Base-by-base conservation (phyloP, 2,888 invertebrate species). In the Cosmia trapezina region DNA sequence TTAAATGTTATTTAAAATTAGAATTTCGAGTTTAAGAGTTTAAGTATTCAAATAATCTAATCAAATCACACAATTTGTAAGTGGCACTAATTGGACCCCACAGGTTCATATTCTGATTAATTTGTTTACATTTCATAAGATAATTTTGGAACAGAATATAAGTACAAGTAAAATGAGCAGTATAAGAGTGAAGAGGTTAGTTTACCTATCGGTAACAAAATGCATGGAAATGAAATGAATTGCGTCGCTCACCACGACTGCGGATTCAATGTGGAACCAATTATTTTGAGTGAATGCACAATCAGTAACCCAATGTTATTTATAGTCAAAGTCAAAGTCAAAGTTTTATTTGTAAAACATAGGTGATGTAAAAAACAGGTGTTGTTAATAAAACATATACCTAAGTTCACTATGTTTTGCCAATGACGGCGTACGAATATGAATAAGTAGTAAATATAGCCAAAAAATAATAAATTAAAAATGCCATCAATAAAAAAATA, bases 271-370 rank as follows among this genome's bases (percentile, higher is more conserved):
- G n/a, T n/a, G n/a, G n/a, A 49, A 63, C 49, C 37, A 63, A 66
- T 67, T 54, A 62, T 53, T 66, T 53, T 37, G 45, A 47, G 56
- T 53, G 53, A n/a, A 66, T 62, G n/a, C 41, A 22, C 49, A 61
- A 17, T 65, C 37, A 43, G 45, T 45, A 56, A 45, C 28, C 54
- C 45, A 28, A 14, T 22, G 28, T 66, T 37, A 28, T 47, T 54
- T n/a, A n/a, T n/a, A n/a, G n/a, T n/a, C n/a, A n/a, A n/a, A n/a
- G n/a, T n/a, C n/a, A n/a, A n/a, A n/a, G n/a, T n/a, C n/a, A n/a
- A n/a, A n/a, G n/a, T n/a, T n/a, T n/a, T n/a, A n/a, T n/a, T n/a
- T n/a, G n/a, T n/a, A n/a, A n/a, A n/a, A n/a, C n/a, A n/a, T n/a
- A n/a, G n/a, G n/a, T n/a, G n/a, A n/a, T n/a, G n/a, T n/a, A n/a